These are phyloP conservation scores for Arvicanthis niloticus DNA, from an alignment of 2,113 vertebrate species.

Conservation along the genomic window DNA sequence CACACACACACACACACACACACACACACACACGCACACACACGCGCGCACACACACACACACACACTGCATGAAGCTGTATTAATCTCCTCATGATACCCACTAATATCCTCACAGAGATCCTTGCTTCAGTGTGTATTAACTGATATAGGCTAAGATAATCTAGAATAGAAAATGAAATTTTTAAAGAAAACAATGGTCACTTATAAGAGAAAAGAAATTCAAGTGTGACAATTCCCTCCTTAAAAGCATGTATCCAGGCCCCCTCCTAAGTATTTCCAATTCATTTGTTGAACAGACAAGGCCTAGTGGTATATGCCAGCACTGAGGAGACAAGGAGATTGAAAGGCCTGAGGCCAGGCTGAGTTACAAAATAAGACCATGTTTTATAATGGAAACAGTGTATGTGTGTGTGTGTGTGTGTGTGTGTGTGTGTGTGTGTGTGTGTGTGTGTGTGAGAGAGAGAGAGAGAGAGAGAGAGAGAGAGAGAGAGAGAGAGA, in stretches of 20 bases:
- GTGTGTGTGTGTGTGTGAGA: too few species aligned
- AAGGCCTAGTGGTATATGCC: too few species aligned
- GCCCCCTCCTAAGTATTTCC: background rate
- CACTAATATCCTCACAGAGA: accelerated
- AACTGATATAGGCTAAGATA: background rate
- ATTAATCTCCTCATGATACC: background rate
- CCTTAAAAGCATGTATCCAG: background rate
- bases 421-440: too few species aligned
- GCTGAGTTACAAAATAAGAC: background rate
- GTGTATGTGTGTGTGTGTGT: too few species aligned
- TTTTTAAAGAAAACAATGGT: background rate
- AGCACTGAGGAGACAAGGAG: background rate
- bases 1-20: background rate
- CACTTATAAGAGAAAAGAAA: background rate
- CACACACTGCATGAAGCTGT: background rate
- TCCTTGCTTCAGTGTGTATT: background rate
- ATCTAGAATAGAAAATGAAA: background rate
- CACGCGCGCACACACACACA: background rate
- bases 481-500: background rate
- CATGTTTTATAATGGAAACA: background rate
- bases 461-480: background rate
- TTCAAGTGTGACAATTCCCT: background rate
- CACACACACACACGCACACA: too few species aligned
- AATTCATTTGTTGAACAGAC: background rate
- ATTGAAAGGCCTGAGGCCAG: background rate